Percentiles rank a stretch among this genome's conserved stretches.
phyloP scores from a whole-genome alignment of 2,888 invertebrate species.

The Brassicogethes aeneus region DNA sequence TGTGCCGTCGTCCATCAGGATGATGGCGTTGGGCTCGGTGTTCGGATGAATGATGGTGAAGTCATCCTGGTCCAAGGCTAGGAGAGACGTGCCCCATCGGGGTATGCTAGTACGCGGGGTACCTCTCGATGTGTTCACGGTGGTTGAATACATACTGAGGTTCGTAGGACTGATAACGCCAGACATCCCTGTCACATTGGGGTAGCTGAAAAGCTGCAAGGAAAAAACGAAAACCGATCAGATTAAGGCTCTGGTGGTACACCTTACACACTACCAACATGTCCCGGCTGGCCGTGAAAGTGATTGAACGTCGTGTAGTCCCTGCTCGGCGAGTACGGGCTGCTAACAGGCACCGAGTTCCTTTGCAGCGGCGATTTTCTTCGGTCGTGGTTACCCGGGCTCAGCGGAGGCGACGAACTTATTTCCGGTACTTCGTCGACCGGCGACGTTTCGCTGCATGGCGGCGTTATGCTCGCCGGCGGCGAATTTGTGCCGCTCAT shows the following conservation, averaged over 20 bases:
- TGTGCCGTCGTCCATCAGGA: conserved; percentile 58
- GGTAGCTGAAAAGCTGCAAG: conserved; percentile 84
- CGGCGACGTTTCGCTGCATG: conserved; percentile 39
- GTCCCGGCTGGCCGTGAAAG: conserved; percentile 86
- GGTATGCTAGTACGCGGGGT: conserved; percentile 53
- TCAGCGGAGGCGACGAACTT: conserved; percentile 39
- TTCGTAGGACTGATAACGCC: conserved; percentile 85
- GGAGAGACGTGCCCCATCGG: conserved; percentile 80
- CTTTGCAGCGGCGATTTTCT: conserved; percentile 37
- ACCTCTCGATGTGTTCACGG: conserved; percentile 60
- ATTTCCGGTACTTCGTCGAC: conserved; percentile 35
- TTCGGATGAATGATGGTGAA: conserved; percentile 69
- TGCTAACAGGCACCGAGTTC: conserved; percentile 31
- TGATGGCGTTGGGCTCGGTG: conserved; percentile 56
- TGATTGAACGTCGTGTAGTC: conserved; percentile 79
- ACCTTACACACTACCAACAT: conserved; percentile 48
- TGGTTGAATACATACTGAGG: conserved; percentile 73
- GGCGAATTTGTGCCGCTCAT: conserved; percentile 54
- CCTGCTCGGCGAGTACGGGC: conserved; percentile 36
- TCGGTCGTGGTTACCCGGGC: conserved; percentile 37
- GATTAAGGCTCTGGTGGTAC: conserved; percentile 20
- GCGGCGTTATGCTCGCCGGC: conserved; percentile 52
- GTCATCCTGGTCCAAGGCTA: conserved; percentile 83
- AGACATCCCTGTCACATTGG: conserved; percentile 77
- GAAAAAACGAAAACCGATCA: conserved; percentile 15